phyloP scores from a whole-genome alignment of 2,113 vertebrate species.

The Salvator merianae region DNA sequence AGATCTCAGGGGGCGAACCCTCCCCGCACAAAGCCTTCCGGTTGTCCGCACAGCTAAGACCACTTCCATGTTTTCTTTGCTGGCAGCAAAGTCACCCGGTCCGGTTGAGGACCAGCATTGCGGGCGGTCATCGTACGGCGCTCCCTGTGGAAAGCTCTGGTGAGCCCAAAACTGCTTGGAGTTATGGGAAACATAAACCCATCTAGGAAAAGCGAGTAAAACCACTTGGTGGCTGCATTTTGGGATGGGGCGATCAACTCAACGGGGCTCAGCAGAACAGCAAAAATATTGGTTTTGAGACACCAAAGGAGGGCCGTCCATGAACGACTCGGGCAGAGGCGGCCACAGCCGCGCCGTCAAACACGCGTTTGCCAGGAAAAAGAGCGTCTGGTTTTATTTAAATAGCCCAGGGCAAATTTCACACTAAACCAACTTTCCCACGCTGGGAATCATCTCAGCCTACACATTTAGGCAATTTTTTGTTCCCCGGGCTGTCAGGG shows the following conservation, averaged over 20 bases:
- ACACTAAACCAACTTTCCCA: constrained; percentile 80
- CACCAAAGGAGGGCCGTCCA: constrained; percentile 23
- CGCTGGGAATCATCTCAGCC: constrained; percentile 72
- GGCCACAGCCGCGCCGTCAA: not conserved
- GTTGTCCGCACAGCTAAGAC: too few relatives aligned
- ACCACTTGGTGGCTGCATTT: constrained; percentile 38
- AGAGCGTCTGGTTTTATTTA: constrained; percentile 74
- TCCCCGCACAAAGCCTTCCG: too few relatives aligned
- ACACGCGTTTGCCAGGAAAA: constrained; percentile 65
- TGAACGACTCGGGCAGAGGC: constrained; percentile 36
- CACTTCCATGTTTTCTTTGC: too few relatives aligned
- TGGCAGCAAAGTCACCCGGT: too few relatives aligned
- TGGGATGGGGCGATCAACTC: not conserved
- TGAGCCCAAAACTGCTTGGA: too few relatives aligned
- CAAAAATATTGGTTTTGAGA: constrained; percentile 42
- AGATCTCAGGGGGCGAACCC: too few relatives aligned
- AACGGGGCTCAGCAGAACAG: not conserved
- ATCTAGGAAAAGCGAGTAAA: constrained; percentile 8
- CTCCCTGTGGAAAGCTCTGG: too few relatives aligned
- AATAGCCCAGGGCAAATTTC: constrained; percentile 75
- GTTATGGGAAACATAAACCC: not conserved
- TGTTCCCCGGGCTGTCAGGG: constrained; percentile 75
- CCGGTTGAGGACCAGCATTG: too few relatives aligned
- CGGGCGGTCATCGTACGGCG: too few relatives aligned
- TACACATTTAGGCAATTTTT: constrained; percentile 73